Conservation (phyloP, 2,113 vertebrate genomes). For the Balaeniceps rex region DNA sequence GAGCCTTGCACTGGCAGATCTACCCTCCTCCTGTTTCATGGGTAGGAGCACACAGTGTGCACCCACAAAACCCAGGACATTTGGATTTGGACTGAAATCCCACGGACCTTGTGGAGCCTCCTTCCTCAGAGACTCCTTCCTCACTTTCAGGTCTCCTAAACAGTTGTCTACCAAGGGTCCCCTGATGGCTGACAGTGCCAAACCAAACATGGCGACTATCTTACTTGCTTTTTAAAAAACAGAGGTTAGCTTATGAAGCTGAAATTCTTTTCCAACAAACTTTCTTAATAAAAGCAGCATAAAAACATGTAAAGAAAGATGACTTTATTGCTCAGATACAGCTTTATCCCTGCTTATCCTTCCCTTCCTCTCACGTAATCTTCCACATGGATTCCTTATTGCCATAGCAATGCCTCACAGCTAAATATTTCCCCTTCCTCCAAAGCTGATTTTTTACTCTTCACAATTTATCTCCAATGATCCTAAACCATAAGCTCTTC, state of each 20-base stretch:
- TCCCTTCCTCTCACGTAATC: conserved; percentile 38
- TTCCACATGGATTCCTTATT: conserved; percentile 25
- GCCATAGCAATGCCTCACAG: conserved; percentile 50
- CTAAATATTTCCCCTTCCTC: conserved; percentile 47
- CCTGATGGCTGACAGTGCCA: neutral
- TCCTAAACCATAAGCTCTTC: conserved; percentile 45
- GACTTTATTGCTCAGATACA: conserved; percentile 30
- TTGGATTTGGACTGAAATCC: neutral
- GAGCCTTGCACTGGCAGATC: neutral
- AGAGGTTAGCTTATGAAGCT: neutral
- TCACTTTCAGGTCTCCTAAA: neutral
- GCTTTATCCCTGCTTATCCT: conserved; percentile 52
- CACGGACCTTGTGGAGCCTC: neutral
- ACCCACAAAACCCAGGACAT: neutral
- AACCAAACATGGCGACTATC: neutral
- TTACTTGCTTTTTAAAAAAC: neutral
- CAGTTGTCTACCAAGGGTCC: neutral
- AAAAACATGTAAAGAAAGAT: conserved; percentile 16
- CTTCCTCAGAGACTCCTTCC: neutral
- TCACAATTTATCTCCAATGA: conserved; percentile 33
- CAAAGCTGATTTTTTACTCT: conserved; percentile 52
- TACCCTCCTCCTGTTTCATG: rapidly evolving
- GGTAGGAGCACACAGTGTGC: neutral
- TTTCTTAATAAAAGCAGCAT: neutral
- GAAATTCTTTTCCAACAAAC: neutral